phyloP scores from a whole-genome alignment of 2,113 vertebrate genomes.

The Tenrec ecaudatus region DNA sequence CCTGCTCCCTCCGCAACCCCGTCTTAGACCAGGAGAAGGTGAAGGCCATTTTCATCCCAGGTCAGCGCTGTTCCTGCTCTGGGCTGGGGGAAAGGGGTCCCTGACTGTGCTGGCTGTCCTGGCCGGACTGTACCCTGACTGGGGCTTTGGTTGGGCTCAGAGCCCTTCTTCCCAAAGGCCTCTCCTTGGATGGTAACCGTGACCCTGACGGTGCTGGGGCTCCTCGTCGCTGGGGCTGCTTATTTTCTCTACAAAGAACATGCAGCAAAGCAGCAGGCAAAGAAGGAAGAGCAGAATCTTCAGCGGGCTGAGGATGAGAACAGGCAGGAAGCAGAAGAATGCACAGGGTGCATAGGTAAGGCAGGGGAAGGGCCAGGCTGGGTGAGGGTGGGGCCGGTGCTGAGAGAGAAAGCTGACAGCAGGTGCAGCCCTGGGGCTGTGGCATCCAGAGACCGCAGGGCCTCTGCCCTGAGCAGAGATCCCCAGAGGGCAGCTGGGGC shows the following conservation, averaged over 20 bases:
- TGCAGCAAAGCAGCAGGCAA: fast-evolving
- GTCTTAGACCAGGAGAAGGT: constrained; percentile 35
- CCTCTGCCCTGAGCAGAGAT: not conserved
- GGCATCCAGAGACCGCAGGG: too few species aligned
- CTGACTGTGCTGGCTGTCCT: not conserved
- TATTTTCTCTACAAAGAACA: not conserved
- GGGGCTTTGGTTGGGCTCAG: constrained; percentile 6
- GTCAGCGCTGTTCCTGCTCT: not conserved
- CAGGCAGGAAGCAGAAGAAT: fast-evolving
- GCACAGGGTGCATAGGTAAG: too few species aligned
- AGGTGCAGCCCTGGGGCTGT: not conserved
- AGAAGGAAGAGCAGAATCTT: fast-evolving
- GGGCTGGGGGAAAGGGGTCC: fast-evolving
- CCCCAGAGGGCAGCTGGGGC: not conserved
- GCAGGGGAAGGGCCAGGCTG: not conserved
- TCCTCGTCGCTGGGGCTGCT: not conserved
- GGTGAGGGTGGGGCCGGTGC: not conserved
- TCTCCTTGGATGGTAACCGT: not conserved
- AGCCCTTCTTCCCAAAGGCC: constrained; percentile 57
- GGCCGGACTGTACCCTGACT: not conserved
- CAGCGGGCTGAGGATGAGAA: fast-evolving
- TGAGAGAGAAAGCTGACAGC: not conserved
- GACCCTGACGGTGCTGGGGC: not conserved
- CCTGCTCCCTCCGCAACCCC: constrained; percentile 51
- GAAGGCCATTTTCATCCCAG: constrained; percentile 16